Percentiles rank a stretch among this genome's conserved stretches.
phyloP scores from a whole-genome alignment of 2,797 vertebrate genomes.

The Cyprinella venusta region DNA sequence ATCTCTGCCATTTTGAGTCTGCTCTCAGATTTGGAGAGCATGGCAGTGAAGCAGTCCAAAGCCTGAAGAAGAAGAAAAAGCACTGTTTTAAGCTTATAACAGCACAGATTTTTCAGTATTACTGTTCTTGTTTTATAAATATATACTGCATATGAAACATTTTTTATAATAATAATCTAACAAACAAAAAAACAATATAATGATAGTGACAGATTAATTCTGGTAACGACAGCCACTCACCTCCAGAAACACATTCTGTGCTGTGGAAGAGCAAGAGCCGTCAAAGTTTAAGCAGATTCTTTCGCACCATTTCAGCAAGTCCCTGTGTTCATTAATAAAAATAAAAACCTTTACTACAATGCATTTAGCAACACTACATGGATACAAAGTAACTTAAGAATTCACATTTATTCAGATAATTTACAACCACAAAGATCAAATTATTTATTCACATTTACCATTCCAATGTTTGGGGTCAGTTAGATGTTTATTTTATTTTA shows the following conservation, averaged over 20 bases:
- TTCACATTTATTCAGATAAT: background rate
- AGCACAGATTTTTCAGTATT: background rate
- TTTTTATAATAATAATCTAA: background rate
- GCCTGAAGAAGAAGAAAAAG: conserved; percentile 75
- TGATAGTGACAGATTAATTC: background rate
- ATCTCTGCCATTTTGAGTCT: conserved; percentile 88
- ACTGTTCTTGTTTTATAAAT: background rate
- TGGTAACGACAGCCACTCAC: conserved; percentile 68
- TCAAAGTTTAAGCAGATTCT: conserved; percentile 88
- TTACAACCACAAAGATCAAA: background rate
- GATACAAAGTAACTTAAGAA: background rate
- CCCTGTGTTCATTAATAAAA: conserved; percentile 73
- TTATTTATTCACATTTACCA: background rate
- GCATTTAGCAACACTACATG: no score
- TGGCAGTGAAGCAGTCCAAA: conserved; percentile 95
- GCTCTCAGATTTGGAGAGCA: conserved; percentile 84
- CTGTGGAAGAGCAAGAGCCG: conserved; percentile 78
- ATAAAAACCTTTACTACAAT: background rate
- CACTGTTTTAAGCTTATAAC: background rate
- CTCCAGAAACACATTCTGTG: conserved; percentile 94
- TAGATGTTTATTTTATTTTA: background rate
- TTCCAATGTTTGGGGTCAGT: background rate
- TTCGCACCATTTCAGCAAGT: conserved; percentile 95
- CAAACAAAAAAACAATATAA: background rate
- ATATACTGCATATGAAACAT: no score